Evolutionary conservation across 2,797 vertebrate genomes (phyloP), one percentile per base, ranked within the genome.

Genomic region (Karalla daura): DNA sequence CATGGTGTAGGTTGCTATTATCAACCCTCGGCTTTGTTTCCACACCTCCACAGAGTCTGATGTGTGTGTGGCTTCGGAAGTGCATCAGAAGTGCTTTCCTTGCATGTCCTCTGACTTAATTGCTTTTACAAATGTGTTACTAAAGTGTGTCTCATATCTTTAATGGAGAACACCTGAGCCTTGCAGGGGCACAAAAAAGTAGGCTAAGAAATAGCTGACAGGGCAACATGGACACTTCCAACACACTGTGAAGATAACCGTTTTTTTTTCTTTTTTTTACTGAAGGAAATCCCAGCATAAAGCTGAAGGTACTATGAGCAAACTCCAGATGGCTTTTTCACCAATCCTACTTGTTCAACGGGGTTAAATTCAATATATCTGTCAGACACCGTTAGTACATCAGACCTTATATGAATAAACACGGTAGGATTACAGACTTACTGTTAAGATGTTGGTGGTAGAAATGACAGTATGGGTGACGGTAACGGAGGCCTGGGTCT

Each of bases 311-410:
- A n/a, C n/a, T n/a, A n/a, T n/a, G n/a, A n/a, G n/a, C n/a, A n/a
- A n/a, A n/a, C n/a, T n/a, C 18, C 27, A 35, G 10, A 35, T 23
- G 12, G 20, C 25, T 35, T 66, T 47, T 47, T 8, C 17, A 50
- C 39, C 61, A 70, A 70, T 61, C 45, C 49, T 5, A 20, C 11
- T 55, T 45, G 32, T 66, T 66, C 39, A 63, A 39, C 11, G 49
- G 24, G 41, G 61, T 63, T 69, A 46, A 18, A 41, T 36, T 63
- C 13, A 47, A 13, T 50, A 35, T 63, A 63, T 73, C 58, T 39
- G 46, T 53, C 63, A 58, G 25, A 51, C 10, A 36, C 23, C 4
- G 5, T 46, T 36, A 62, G 40, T 27, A 37, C 23, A 37, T 5
- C 36, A 50, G 4, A 54, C 47, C 7, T 47, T 28, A 47, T 70